Base-by-base conservation (phyloP, 2,888 invertebrate genomes). In the Liodrosophila aerea region DNA sequence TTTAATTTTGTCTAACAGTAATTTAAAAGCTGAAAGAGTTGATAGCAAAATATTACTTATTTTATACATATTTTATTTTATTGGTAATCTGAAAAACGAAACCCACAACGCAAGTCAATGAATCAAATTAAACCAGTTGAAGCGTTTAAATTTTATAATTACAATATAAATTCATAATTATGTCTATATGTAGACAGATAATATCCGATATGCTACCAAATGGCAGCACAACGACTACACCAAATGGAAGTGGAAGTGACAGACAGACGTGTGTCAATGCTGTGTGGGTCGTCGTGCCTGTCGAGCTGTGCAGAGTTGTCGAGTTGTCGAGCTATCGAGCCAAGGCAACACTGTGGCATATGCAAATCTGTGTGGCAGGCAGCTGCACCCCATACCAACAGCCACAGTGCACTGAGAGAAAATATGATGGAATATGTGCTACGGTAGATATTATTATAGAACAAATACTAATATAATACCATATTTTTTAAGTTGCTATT, bases 151-250 rank as follows among this genome's bases (percentile, higher is more conserved):
- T 44, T 22, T 29, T 15, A 50, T 31, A 62, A 49, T 47, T 39
- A 7, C 15, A 18, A 57, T 60, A 47, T 40, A 9, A 18, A 43
- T 51, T 31, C 36, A 53, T 72, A 65, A 56, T 58, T 63, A 54
- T 40, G 30, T 51, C 15, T 54, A 52, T 29, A 41, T 34, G 31
- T 51, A 51, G 73, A 52, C 46, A 52, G 63, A 36, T 46, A 44
- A 46, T 67, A 65, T 80, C 64, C 49, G 62, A 51, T 63, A 58
- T 57, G 84, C 84, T 78, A 67, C 77, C 84, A 80, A 80, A 13
- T 64, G 29, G 58, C 70, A 74, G 61, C 15, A 36, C 36, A 9
- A 15, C 37, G 16, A 37, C 18, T 9, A 8, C n/a, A 9, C n/a
- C 39, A 22, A n/a, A n/a, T n/a, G n/a, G n/a, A 15, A 67, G 66